Evolutionary conservation across 2,888 invertebrate genomes (phyloP), one percentile per base, ranked within the genome.

Genomic region (Drosophila buzzatii): DNA sequence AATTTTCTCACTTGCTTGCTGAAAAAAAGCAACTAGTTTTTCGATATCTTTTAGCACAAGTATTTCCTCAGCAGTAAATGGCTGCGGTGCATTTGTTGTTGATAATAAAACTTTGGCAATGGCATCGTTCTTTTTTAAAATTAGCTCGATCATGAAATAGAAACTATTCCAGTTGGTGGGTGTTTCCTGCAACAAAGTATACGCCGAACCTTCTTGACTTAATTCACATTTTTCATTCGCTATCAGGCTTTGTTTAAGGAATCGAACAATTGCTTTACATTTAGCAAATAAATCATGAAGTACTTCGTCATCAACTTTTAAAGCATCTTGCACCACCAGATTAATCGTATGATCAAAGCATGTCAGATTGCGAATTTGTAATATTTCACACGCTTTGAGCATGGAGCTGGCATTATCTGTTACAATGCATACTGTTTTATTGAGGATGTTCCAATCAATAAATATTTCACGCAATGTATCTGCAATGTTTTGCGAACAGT

Each of bases 341-440:
- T 73, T 73, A 7, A 72, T 7, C 0, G 55, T 74, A 35, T 68
- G 68, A 6, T 70, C 70, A 70, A 78, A 69, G 47, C 73, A 75
- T 58, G 59, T 61, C n/a, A 68, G 45, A 63, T 74, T 73, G 8
- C 39, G 37, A 23, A 65, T 78, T 20, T 73, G 18, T 16, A 75
- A 66, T 23, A 73, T 20, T 20, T 69, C 75, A 69, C 70, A 71
- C 52, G 70, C 70, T 64, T 76, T 73, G 3, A 72, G 33, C 70
- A 72, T 76, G 6, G 65, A 66, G 47, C 60, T 70, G 33, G 53
- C 65, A 51, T 75, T 75, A n/a, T 75, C 72, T 2, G 67, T 70
- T 2, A 70, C 70, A 64, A 74, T 70, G 23, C 23, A 23, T 23
- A 23, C 23, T 4, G 23, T 23, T 23, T 23, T 23, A 23, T 23